A percentile compares a stretch with the other conserved stretches of the same genome.
Conservation (phyloP, 2,888 invertebrate genomes). For the Xestobium rufovillosum region DNA sequence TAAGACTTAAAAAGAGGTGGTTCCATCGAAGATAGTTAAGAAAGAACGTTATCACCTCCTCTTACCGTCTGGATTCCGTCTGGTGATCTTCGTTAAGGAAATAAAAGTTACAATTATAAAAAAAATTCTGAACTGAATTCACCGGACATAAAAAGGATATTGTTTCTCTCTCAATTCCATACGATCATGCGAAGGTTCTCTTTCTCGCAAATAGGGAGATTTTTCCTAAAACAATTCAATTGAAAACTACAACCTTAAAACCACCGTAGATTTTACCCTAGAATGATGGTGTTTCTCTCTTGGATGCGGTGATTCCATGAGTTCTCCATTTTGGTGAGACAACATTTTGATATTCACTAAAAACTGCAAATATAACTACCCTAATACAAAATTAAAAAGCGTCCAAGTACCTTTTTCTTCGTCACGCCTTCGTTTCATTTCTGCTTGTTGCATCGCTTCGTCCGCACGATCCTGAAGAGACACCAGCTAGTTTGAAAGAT, state of each 20-base stretch:
- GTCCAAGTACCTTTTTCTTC: constrained; percentile 73
- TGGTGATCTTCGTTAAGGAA: constrained; percentile 42
- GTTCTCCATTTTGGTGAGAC: constrained; percentile 70
- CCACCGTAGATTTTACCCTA: constrained; percentile 49
- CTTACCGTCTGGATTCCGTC: constrained; percentile 44
- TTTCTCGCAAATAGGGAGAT: constrained; percentile 62
- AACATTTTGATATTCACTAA: constrained; percentile 55
- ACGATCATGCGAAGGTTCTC: constrained; percentile 70
- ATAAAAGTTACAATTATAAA: constrained; percentile 25
- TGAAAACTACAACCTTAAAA: constrained; percentile 4
- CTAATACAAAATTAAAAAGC: too few relatives aligned
- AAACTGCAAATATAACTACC: constrained; percentile 38
- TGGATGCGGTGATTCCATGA: constrained; percentile 54
- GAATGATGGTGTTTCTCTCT: constrained; percentile 70
- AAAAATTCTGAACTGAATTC: constrained; percentile 2
- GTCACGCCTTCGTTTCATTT: constrained; percentile 73
- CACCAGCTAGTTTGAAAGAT: too few relatives aligned
- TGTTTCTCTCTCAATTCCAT: constrained; percentile 71
- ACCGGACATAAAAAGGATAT: constrained; percentile 63
- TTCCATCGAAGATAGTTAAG: too few relatives aligned
- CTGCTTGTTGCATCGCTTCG: constrained; percentile 53
- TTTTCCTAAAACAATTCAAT: constrained; percentile 57
- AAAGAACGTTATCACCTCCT: constrained; percentile 40
- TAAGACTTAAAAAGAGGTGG: too few relatives aligned
- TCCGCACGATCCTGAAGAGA: constrained; percentile 61